Evolutionary conservation across 2,797 vertebrate species (phyloP).

Genomic region (Manis pentadactyla): DNA sequence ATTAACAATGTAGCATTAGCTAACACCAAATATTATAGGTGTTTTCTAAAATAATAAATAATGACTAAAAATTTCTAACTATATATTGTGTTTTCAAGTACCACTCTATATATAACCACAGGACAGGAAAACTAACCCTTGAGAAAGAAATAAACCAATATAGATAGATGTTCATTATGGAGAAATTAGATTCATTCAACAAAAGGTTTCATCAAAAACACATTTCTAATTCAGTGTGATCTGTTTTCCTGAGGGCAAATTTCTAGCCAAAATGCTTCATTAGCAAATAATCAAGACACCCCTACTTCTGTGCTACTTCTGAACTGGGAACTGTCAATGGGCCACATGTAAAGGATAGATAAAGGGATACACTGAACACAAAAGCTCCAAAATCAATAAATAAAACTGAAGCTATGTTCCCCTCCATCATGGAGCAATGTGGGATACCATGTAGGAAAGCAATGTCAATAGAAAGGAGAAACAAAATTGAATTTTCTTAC

Average conservation of each 20-base stretch:
- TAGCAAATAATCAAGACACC: slow-evolving; percentile 64
- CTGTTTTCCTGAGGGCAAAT: slow-evolving; percentile 63
- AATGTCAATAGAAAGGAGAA: not conserved
- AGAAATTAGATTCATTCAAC: slow-evolving; percentile 65
- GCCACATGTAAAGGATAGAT: not conserved
- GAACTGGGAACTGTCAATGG: slow-evolving; percentile 10
- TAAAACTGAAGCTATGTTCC: not conserved
- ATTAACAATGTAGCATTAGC: not conserved
- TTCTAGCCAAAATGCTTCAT: slow-evolving; percentile 60
- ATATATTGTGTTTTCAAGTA: slow-evolving; percentile 17
- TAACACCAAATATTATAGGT: not conserved
- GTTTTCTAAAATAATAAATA: slow-evolving; percentile 46
- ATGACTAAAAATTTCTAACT: not conserved
- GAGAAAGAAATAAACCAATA: slow-evolving; percentile 35
- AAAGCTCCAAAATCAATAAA: not conserved
- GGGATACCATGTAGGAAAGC: not conserved
- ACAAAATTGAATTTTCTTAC: not conserved
- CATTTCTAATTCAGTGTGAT: slow-evolving; percentile 34
- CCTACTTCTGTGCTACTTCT: slow-evolving; percentile 48
- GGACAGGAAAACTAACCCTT: slow-evolving; percentile 24
- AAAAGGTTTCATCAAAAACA: slow-evolving; percentile 65
- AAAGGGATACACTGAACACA: not conserved
- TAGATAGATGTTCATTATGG: slow-evolving; percentile 38
- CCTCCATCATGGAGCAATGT: not conserved
- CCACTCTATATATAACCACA: not conserved